Base-by-base conservation (phyloP, 2,888 invertebrate genomes). In the Drosophila tripunctata region DNA sequence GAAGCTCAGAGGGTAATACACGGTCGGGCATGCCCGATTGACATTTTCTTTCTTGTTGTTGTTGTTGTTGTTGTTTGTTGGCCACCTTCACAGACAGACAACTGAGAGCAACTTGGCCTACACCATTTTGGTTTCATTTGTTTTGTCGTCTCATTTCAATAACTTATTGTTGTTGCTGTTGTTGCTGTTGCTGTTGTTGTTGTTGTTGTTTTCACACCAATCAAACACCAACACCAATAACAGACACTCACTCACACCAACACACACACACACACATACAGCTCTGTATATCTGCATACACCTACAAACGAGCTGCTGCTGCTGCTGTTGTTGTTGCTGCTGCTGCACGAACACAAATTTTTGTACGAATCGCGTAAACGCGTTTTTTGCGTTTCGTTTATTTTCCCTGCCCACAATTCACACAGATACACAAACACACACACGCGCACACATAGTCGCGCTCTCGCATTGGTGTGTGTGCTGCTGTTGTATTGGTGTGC, bases 391-490 rank as follows among this genome's bases (percentile, higher is more conserved):
- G 78, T 88, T 82, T 80, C 82, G 85, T 88, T 84, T 79, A 86
- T 90, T 90, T 90, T 89, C 89, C 90, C 90, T 90, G 90, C 90
- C 90, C 90, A 90, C 90, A 88, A 90, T 88, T 77, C 71, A 83
- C 88, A 66, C 64, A 87, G n/a, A n/a, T n/a, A n/a, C n/a, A n/a
- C n/a, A n/a, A n/a, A n/a, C n/a, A n/a, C n/a, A n/a, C n/a, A n/a
- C n/a, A n/a, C n/a, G n/a, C 61, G 81, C 83, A 62, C 30, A 3
- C 14, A 17, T 40, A 27, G 21, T 24, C 15, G n/a, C 12, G 36
- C 36, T 22, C 14, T 43, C 17, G 65, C 60, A 65, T 67, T 57
- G 57, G 48, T 50, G 38, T 47, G 56, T 15, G 19, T 47, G 58
- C 58, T 51, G 55, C 60, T 48, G 19, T 22, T 56, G 78, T 80